Conservation (phyloP, 1,140 invertebrate genomes). For the Steinernema feltiae region DNA sequence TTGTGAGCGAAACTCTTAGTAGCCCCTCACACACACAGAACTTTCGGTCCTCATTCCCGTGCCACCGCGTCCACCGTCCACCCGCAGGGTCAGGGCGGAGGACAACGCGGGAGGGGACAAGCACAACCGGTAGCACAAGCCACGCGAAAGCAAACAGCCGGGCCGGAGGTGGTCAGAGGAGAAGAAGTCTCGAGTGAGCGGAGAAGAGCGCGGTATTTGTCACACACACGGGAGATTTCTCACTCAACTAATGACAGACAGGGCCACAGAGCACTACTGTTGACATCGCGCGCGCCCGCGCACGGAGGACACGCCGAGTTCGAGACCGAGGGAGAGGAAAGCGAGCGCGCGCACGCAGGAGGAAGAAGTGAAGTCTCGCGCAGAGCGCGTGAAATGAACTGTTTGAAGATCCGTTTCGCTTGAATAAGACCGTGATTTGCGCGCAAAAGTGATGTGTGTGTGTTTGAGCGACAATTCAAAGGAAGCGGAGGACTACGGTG, state of each 20-base stretch:
- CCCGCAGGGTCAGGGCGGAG: neutral
- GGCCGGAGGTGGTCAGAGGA: slow-evolving; percentile 9
- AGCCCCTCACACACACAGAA: neutral
- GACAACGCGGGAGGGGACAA: too few species aligned
- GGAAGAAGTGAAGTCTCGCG: neutral
- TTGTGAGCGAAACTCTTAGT: neutral
- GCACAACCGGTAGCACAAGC: slow-evolving; percentile 2
- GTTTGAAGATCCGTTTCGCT: neutral
- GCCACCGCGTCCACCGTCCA: slow-evolving; percentile 12
- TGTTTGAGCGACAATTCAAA: too few species aligned
- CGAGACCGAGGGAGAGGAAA: too few species aligned
- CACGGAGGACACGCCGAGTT: too few species aligned
- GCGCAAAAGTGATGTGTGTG: neutral
- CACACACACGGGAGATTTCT: slow-evolving; percentile 9
- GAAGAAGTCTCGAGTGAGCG: too few species aligned
- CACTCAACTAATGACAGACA: neutral
- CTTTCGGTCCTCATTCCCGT: too few species aligned
- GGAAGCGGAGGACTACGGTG: neutral
- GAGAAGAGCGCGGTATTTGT: slow-evolving; percentile 9
- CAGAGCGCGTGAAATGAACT: neutral
- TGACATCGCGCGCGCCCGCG: neutral
- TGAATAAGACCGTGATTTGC: neutral
- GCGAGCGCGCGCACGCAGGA: too few species aligned
- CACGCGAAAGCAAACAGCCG: slow-evolving; percentile 5
- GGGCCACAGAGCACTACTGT: neutral